These are phyloP conservation scores for Rhea pennata DNA, from an alignment of 2,113 vertebrate genomes.

Conservation along the genomic window DNA sequence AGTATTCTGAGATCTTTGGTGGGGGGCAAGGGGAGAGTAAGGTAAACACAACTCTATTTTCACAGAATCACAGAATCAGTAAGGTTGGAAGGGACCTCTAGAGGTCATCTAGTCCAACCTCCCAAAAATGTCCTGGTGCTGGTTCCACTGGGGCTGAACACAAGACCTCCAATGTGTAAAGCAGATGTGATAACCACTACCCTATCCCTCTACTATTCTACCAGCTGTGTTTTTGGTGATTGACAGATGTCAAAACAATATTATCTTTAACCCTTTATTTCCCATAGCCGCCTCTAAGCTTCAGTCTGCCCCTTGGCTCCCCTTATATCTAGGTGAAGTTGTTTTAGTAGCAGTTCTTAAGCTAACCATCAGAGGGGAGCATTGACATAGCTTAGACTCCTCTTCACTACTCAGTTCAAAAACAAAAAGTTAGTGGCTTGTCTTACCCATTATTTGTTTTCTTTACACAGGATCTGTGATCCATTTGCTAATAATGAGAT, in stretches of 20 bases:
- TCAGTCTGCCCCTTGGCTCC: not conserved
- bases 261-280: not conserved
- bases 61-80: too few relatives aligned
- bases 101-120: too few relatives aligned
- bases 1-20: not conserved
- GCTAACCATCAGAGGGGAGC: conserved; percentile 72
- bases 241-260: not conserved
- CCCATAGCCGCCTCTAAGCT: fast-evolving
- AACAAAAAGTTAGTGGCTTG: not conserved
- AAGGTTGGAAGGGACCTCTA: too few relatives aligned
- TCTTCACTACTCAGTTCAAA: not conserved
- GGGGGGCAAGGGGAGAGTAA: not conserved
- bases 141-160: too few relatives aligned
- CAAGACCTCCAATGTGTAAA: too few relatives aligned
- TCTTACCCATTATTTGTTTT: conserved; percentile 18
- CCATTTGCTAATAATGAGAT: conserved; percentile 45
- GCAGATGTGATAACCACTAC: too few relatives aligned
- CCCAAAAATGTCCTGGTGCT: too few relatives aligned
- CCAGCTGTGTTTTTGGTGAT: not conserved
- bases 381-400: conserved; percentile 33
- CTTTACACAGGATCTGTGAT: conserved; percentile 72
- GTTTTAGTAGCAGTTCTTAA: conserved; percentile 36
- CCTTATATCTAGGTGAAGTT: not conserved
- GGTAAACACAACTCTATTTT: not conserved
- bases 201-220: not conserved